Conservation (phyloP, 2,113 vertebrate species). For the Semnornis frantzii region DNA sequence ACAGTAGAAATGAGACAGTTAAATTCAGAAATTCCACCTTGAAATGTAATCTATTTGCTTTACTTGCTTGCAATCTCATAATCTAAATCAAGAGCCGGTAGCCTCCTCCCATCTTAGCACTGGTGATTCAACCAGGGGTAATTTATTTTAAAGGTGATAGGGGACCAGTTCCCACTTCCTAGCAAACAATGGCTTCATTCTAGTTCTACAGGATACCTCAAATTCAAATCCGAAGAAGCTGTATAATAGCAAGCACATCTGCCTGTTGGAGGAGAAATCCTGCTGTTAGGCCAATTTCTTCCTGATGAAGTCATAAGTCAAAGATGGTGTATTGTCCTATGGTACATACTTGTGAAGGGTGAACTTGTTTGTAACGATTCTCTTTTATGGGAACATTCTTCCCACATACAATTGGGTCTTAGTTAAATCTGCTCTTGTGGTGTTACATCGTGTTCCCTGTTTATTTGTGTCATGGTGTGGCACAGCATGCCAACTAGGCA, state of each 20-base stretch:
- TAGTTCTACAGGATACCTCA: background rate
- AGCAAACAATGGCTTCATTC: background rate
- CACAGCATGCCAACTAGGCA: background rate
- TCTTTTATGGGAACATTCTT: constrained; percentile 35
- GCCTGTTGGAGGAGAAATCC: background rate
- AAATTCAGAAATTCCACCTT: background rate
- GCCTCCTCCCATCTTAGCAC: background rate
- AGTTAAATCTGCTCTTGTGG: constrained; percentile 18
- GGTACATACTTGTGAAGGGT: background rate
- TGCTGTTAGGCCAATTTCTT: background rate
- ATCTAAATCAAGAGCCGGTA: background rate
- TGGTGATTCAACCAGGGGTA: background rate
- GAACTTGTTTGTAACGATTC: background rate
- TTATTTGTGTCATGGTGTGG: background rate
- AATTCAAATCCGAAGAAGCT: background rate
- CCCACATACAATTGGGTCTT: constrained; percentile 15
- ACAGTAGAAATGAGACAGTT: background rate
- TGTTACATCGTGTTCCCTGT: constrained; percentile 26
- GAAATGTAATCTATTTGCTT: background rate
- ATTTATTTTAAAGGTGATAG: background rate
- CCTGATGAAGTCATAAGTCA: background rate
- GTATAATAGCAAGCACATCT: background rate
- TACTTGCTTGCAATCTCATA: background rate
- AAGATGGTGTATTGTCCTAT: background rate
- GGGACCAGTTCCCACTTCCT: background rate